Base-by-base conservation (phyloP, 2,113 vertebrate species). In the Tachysurus vachellii region DNA sequence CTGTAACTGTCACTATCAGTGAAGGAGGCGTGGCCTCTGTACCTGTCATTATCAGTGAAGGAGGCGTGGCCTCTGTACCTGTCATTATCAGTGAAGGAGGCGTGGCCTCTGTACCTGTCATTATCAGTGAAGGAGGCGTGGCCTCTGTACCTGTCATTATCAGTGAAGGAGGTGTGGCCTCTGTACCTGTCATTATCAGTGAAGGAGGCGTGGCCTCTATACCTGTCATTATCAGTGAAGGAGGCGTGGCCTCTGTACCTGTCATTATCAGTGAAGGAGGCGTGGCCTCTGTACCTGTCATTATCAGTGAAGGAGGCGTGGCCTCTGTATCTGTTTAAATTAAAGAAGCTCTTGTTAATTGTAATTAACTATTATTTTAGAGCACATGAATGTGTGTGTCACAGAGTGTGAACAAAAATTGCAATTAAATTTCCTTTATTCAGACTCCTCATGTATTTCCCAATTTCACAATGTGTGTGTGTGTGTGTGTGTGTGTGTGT, bases 341-440 rank as follows among this genome's bases (percentile, higher is more conserved):
- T 10, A 44, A 31, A 66, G 12, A 28, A 70, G 31, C 28, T 70
- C 68, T 70, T 70, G 31, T 36, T 70, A 36, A 70, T 14, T 36
- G 47, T 9, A 50, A n/a, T n/a, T n/a, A n/a, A 50, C 47, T 5
- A 12, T 13, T 68, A 13, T 31, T 31, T 14, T 68, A 3, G 12
- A 31, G 28, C n/a, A 68, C 4, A 68, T 68, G 5, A 68, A 6
- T 70, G 31, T 17, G 28, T 36, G 31, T 70, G 68, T 42, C 36
- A 36, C 36, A 36, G 36, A 95, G 92, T 92, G 90, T 86, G 82
- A 88, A 88, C 90, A 64, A 82, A 89, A 86, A 91, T 80, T 77
- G 91, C 53, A 57, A 47, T 59, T 61, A 87, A 36, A 85, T 71
- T 83, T 90, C 26, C 47, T 92, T 90, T 88, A 86, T 92, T 88